Evolutionary conservation across 2,113 vertebrate species (phyloP), one percentile per base, ranked within the genome.

Genomic region (Dolichallabes microphthalmus): DNA sequence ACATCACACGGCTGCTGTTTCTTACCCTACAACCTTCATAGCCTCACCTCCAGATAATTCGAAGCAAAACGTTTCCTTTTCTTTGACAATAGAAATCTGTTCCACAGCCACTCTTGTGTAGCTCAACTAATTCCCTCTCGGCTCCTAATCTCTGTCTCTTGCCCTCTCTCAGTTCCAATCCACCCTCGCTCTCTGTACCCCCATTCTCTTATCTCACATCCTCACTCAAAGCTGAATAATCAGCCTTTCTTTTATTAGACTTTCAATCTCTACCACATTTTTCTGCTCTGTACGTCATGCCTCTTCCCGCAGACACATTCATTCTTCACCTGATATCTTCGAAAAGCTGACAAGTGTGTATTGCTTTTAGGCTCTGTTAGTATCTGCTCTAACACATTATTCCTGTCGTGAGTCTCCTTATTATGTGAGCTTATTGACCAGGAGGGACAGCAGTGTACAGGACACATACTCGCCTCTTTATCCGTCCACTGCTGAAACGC

Each of bases 71-170:
- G 30, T 35, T 85, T 45, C 84, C 45, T 50, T 60, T 82, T 85
- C 55, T 30, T 61, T 55, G 13, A 57, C 20, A 77, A 57, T 25
- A 35, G 45, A 85, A 68, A 68, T 63, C 45, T 53, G 82, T 84
- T 30, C 45, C 53, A 27, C 15, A 63, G 69, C 35, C 13, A n/a
- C 32, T 73, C 82, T 79, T 9, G 25, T 60, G 69, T 61, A 84
- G n/a, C 76, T 75, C 39, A 83, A 84, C 85, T 53, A 87, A 86
- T 35, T 63, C 74, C 11, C 66, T 19, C 57, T 73, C 79, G 13
- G 53, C 6, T 75, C 61, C 30, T 66, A 17, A 84, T 53, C n/a
- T 60, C 80, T 61, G 19, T 60, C 35, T 81, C 53, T 84, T n/a
- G 19, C 32, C 63, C 50, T 78, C 55, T 78, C 45, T 86, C 30